Conservation (phyloP, 2,797 vertebrate genomes). For the Acrossocheilus fasciatus region DNA sequence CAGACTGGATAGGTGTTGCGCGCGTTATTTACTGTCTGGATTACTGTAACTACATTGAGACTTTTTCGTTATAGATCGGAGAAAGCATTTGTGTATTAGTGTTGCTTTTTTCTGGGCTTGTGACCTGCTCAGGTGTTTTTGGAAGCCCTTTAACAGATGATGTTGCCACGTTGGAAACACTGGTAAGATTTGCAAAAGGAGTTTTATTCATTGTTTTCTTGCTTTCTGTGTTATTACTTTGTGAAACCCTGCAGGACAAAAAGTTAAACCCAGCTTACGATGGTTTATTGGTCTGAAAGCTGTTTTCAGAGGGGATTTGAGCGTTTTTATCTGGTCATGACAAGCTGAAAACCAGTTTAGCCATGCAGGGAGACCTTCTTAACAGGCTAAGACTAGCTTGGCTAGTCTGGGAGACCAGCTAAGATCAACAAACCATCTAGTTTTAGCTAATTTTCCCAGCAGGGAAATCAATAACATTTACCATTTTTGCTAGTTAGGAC, state of each 20-base stretch:
- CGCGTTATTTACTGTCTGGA: not conserved
- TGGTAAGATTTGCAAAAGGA: slow-evolving; percentile 50
- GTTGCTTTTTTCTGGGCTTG: slow-evolving; percentile 59
- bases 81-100: slow-evolving; percentile 60
- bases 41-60: not conserved
- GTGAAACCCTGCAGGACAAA: not conserved
- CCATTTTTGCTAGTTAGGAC: too few relatives aligned
- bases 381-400: not conserved
- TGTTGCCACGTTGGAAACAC: slow-evolving; percentile 56
- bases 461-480: not conserved
- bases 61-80: slow-evolving; percentile 47
- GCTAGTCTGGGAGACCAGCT: not conserved
- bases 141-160: slow-evolving; percentile 63
- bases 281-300: slow-evolving; percentile 1
- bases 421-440: not conserved
- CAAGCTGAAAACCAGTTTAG: not conserved
- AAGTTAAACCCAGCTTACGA: not conserved
- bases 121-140: slow-evolving; percentile 58
- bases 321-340: not conserved
- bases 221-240: not conserved
- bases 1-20: not conserved
- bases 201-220: not conserved
- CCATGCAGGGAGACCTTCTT: too few relatives aligned
- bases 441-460: not conserved
- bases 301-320: not conserved